Conservation (phyloP, 2,797 vertebrate genomes). For the Argyrosomus regius region DNA sequence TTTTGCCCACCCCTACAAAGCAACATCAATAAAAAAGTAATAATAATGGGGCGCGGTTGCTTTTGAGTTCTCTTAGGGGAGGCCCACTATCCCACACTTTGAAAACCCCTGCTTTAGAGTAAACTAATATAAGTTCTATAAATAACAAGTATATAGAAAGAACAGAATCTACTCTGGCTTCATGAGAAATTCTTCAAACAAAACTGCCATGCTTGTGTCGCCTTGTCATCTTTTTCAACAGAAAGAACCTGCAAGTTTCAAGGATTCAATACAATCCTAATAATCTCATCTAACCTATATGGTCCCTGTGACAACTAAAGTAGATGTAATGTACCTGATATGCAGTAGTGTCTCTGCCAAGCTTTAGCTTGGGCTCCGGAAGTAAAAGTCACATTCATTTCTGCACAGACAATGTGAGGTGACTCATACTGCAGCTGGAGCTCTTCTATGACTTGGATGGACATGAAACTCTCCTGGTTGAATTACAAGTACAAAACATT, state of each 20-base stretch:
- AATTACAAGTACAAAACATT: not conserved
- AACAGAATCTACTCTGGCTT: not conserved
- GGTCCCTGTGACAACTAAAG: constrained; percentile 6
- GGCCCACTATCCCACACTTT: too few relatives aligned
- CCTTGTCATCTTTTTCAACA: not conserved
- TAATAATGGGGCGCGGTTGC: too few relatives aligned
- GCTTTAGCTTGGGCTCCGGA: not conserved
- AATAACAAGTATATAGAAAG: not conserved
- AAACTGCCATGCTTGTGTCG: not conserved
- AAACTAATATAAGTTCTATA: not conserved
- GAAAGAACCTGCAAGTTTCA: not conserved
- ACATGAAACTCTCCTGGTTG: not conserved
- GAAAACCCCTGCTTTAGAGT: too few relatives aligned
- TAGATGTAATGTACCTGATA: not conserved
- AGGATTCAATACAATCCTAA: not conserved
- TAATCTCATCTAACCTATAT: not conserved
- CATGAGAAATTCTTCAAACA: not conserved
- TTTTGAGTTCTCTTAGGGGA: too few relatives aligned
- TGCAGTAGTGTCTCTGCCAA: not conserved
- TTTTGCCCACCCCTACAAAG: too few relatives aligned
- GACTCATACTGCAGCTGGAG: not conserved
- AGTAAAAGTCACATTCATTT: not conserved
- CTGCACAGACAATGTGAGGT: not conserved
- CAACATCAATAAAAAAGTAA: too few relatives aligned
- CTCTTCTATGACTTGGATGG: not conserved